Evolutionary conservation across 2,888 invertebrate species (phyloP).

Genomic region (Cepaea hortensis): DNA sequence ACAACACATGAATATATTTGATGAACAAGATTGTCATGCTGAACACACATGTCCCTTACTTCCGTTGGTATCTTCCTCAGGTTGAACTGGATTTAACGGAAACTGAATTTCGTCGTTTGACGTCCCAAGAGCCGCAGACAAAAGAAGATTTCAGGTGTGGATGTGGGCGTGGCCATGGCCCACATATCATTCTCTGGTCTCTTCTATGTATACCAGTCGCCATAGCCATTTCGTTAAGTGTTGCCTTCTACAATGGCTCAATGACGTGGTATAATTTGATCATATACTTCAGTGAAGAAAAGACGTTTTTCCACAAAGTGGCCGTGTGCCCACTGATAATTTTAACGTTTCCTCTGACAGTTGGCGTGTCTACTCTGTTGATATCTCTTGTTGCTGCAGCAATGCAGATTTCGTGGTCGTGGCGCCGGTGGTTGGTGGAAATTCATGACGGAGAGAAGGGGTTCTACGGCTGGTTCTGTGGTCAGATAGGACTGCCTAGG

Average conservation of each 20-base stretch:
- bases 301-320: conserved; percentile 81
- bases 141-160: conserved; percentile 46
- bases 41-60: too few relatives aligned
- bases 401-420: conserved; percentile 83
- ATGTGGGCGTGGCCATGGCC: conserved; percentile 80
- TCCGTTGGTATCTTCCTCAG: conserved; percentile 77
- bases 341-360: conserved; percentile 84
- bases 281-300: conserved; percentile 83
- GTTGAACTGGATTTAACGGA: conserved; percentile 85
- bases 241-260: conserved; percentile 86
- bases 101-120: conserved; percentile 84
- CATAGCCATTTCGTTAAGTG: conserved; percentile 81
- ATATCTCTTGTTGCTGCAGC: conserved; percentile 83
- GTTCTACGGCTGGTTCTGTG: conserved; percentile 87
- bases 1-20: too few relatives aligned
- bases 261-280: conserved; percentile 87
- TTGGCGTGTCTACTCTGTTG: conserved; percentile 82
- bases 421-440: conserved; percentile 84
- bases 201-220: conserved; percentile 83
- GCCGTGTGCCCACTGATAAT: conserved; percentile 83
- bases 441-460: conserved; percentile 86
- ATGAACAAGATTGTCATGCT: too few relatives aligned
- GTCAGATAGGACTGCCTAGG: conserved; percentile 82
- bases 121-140: conserved; percentile 78
- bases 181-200: conserved; percentile 83